Evolutionary conservation across 2,113 vertebrate genomes (phyloP), one percentile per base, ranked within the genome.

Genomic region (Onychorhynchus coronatus): DNA sequence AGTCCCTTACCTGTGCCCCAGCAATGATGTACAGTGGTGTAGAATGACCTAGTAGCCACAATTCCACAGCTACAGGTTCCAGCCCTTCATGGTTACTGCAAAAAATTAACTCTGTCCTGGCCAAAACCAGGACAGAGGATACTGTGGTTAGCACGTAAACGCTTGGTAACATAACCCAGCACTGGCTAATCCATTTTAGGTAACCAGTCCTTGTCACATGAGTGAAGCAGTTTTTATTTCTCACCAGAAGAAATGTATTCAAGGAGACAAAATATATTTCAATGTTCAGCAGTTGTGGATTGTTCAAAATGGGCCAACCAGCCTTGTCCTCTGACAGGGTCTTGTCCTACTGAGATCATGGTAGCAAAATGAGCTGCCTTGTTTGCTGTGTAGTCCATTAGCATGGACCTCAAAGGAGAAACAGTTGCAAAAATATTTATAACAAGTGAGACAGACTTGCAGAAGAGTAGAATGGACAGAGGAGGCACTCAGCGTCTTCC

Each of bases 291-390:
- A 46, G 17, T 12, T 16, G 16, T 47, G 10, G 11, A 13, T 63
- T 2, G 80, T 44, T 79, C 39, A 86, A 67, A 39, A 27, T 6
- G 12, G 18, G 11, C 49, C 6, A 20, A 15, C 23, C 11, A 28
- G 31, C 30, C 30, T 33, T 17, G 35, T 61, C 3, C 21, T 70
- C 61, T 47, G n/a, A 21, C 4, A 67, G 14, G 3, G 3, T 68
- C 31, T 63, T 41, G 11, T 33, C 18, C 49, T 63, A 2, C 28
- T 0, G 2, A 41, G 11, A 49, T 28, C 5, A 2, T 0, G 0
- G 31, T 5, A 31, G 25, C 20, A 78, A 63, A 68, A 70, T n/a
- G 6, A 53, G 16, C 8, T 80, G 18, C 19, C 14, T 10, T 44
- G 11, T 35, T 88, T 71, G 18, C 24, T 53, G 11, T 37, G 27